phyloP scores from a whole-genome alignment of 2,797 vertebrate species.

The Sebastes flavidus region DNA sequence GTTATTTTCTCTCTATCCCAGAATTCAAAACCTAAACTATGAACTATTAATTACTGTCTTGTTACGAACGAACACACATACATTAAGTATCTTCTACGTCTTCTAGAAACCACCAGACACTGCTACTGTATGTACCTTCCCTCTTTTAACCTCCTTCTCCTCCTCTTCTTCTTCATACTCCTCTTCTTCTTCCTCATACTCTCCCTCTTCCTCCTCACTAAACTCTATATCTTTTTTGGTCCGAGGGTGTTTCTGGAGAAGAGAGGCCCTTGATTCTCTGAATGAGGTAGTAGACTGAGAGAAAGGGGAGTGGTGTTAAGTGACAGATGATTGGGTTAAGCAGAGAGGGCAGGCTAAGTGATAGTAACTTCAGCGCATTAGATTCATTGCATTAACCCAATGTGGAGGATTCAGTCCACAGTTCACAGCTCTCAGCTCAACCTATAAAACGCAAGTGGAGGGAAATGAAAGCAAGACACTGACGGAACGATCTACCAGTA shows the following conservation, averaged over 20 bases:
- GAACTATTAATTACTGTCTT: neutral
- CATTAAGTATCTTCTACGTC: constrained; percentile 36
- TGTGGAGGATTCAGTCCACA: neutral
- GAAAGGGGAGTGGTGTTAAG: constrained; percentile 59
- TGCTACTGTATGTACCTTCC: constrained; percentile 68
- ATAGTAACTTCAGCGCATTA: constrained; percentile 20
- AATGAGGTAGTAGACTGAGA: constrained; percentile 73
- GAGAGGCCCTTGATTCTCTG: constrained; percentile 56
- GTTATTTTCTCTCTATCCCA: neutral
- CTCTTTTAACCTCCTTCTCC: constrained; percentile 64
- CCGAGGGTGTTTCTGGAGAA: constrained; percentile 55
- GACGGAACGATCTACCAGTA: neutral
- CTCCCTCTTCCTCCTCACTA: constrained; percentile 71
- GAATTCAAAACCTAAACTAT: neutral
- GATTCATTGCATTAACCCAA: neutral
- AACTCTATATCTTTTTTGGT: constrained; percentile 53
- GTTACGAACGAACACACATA: neutral
- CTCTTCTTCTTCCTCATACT: constrained; percentile 68
- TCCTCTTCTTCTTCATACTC: constrained; percentile 63
- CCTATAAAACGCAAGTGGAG: neutral
- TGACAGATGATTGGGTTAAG: constrained; percentile 49
- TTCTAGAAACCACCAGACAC: constrained; percentile 61
- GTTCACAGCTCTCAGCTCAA: constrained; percentile 9
- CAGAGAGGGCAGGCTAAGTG: constrained; percentile 20
- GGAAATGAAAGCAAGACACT: neutral